Percentiles rank a stretch among this genome's conserved stretches.
Conservation (phyloP, 2,113 vertebrate species). For the Alectura lathami region DNA sequence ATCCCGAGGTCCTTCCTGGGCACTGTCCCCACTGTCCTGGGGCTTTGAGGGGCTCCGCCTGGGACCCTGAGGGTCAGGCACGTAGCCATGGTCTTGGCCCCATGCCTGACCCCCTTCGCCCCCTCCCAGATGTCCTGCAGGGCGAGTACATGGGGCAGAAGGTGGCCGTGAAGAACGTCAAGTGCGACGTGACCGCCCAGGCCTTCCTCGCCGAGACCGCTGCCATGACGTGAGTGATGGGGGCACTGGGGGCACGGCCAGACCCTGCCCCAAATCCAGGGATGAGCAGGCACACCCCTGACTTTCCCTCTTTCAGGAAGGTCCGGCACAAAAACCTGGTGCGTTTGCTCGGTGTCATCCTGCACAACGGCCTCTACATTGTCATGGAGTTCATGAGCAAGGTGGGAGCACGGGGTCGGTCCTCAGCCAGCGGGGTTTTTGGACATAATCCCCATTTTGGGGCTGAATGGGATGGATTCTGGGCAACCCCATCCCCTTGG, state of each 20-base stretch:
- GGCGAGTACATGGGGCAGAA: conserved; percentile 88
- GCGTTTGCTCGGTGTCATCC: conserved; percentile 86
- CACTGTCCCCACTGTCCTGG: not conserved
- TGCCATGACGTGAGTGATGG: conserved; percentile 90
- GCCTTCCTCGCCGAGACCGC: conserved; percentile 89
- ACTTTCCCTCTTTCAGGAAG: conserved; percentile 76
- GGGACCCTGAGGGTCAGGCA: accelerated
- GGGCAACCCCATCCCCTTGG: accelerated
- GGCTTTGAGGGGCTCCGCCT: not conserved
- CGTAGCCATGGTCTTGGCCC: not conserved
- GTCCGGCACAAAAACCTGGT: conserved; percentile 91
- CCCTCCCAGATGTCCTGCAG: conserved; percentile 81
- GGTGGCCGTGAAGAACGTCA: conserved; percentile 93
- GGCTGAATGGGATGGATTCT: not conserved
- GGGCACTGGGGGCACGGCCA: not conserved
- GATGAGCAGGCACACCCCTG: not conserved
- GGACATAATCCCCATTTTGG: not conserved
- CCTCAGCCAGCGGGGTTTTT: accelerated
- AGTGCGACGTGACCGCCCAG: conserved; percentile 90
- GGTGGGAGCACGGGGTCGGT: conserved; percentile 63
- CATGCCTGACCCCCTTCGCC: accelerated
- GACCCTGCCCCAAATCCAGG: accelerated
- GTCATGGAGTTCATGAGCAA: conserved; percentile 94
- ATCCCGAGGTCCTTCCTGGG: accelerated
- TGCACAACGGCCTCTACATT: conserved; percentile 89